phyloP scores from a whole-genome alignment of 2,888 invertebrate genomes.

The Periphyllus acericola region DNA sequence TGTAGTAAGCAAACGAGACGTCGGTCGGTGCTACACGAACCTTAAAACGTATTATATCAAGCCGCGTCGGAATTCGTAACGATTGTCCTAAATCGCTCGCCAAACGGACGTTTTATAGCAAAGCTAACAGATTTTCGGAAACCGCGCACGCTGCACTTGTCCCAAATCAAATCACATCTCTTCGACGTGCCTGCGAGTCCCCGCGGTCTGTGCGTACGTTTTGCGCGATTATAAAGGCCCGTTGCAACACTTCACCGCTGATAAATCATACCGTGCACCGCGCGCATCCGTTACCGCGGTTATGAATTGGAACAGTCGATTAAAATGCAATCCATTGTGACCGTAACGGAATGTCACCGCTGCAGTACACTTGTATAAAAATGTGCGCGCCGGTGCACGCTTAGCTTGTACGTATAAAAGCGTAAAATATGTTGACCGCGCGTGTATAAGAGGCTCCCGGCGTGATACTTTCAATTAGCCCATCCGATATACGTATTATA shows the following conservation, averaged over 20 bases:
- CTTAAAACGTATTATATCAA: too few species aligned
- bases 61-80: background rate
- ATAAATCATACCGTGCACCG: slow-evolving; percentile 3
- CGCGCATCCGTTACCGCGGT: background rate
- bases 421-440: background rate
- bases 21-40: too few species aligned
- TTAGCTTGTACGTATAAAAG: background rate
- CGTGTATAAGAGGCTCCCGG: background rate
- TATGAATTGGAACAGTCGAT: slow-evolving; percentile 41
- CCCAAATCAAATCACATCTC: background rate
- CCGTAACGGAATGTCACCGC: slow-evolving; percentile 1
- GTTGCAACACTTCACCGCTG: background rate
- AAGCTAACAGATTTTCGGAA: background rate
- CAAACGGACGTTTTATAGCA: background rate
- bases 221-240: background rate
- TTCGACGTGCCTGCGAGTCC: background rate
- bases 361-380: background rate
- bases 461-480: background rate
- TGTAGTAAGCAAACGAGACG: background rate
- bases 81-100: background rate
- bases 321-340: slow-evolving; percentile 33
- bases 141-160: background rate
- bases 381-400: background rate
- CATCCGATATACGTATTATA: too few species aligned
- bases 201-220: background rate